Evolutionary conservation across 1,140 invertebrate genomes (phyloP), one percentile per base, ranked within the genome.

Genomic region (Pachypsylla venusta): DNA sequence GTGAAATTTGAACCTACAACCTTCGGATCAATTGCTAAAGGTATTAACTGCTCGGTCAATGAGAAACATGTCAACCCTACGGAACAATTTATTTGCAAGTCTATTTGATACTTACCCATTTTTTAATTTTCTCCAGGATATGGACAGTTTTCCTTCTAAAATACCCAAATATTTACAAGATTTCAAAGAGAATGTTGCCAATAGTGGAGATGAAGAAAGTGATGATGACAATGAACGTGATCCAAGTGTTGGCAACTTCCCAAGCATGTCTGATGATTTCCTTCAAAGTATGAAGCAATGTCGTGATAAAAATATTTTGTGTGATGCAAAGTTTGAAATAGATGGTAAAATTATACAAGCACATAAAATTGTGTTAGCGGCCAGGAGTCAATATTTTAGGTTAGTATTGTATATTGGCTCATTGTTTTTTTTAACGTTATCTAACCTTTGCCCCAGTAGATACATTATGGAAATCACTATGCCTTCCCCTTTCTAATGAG

Each of bases 381-480:
- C 42, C 4, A 48, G 42, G n/a, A 48, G 42, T 48, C 42, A 48
- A 48, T 48, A 48, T n/a, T 48, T 48, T 48, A 48, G 42, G 42
- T 48, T 7, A 48, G 10, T 35, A 35, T 10, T 35, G n/a, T n/a
- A n/a, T n/a, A n/a, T n/a, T n/a, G n/a, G n/a, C n/a, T n/a, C n/a
- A n/a, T n/a, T n/a, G n/a, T n/a, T n/a, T n/a, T n/a, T n/a, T n/a
- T n/a, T n/a, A n/a, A n/a, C n/a, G n/a, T n/a, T n/a, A n/a, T n/a
- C n/a, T n/a, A n/a, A n/a, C n/a, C n/a, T n/a, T n/a, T n/a, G n/a
- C n/a, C n/a, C n/a, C n/a, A n/a, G n/a, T n/a, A n/a, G n/a, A n/a
- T n/a, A n/a, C n/a, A n/a, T n/a, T n/a, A n/a, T n/a, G n/a, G n/a
- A n/a, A n/a, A n/a, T n/a, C n/a, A n/a, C n/a, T n/a, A n/a, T n/a